These are phyloP conservation scores for Microtus oregoni DNA, from an alignment of 2,113 vertebrate genomes.

Conservation along the genomic window DNA sequence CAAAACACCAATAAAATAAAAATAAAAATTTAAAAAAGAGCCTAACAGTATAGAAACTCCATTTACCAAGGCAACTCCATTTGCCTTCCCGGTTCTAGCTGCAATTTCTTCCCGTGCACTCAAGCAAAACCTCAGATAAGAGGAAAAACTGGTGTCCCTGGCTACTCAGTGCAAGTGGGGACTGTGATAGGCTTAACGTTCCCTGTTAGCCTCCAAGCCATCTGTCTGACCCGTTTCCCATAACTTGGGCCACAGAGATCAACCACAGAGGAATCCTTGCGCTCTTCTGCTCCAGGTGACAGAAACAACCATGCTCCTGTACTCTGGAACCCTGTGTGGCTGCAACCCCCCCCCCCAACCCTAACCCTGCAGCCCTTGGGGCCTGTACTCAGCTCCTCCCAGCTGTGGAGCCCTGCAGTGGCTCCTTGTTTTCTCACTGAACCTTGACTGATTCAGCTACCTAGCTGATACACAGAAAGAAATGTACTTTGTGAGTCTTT, in stretches of 20 bases:
- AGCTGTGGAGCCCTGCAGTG: background rate
- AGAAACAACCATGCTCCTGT: background rate
- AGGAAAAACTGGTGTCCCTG: background rate
- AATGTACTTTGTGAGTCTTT: slow-evolving; percentile 9
- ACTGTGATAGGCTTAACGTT: background rate
- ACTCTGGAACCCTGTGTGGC: background rate
- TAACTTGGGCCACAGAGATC: background rate
- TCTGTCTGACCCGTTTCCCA: background rate
- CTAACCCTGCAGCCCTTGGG: background rate
- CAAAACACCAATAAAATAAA: too few relatives aligned
- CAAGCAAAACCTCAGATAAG: background rate
- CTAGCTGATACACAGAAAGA: slow-evolving; percentile 11
- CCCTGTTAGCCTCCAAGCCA: too few relatives aligned
- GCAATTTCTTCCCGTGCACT: background rate
- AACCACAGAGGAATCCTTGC: background rate
- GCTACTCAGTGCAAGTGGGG: background rate
- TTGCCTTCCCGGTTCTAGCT: background rate
- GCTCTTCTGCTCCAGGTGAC: background rate
- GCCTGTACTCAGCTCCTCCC: background rate
- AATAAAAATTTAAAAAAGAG: too few relatives aligned
- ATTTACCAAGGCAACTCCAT: background rate
- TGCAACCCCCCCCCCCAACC: background rate
- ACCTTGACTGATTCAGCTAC: background rate
- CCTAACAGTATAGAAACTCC: background rate
- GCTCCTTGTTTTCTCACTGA: background rate